Conservation (phyloP, 2,113 vertebrate species). For the Aphyosemion australe region DNA sequence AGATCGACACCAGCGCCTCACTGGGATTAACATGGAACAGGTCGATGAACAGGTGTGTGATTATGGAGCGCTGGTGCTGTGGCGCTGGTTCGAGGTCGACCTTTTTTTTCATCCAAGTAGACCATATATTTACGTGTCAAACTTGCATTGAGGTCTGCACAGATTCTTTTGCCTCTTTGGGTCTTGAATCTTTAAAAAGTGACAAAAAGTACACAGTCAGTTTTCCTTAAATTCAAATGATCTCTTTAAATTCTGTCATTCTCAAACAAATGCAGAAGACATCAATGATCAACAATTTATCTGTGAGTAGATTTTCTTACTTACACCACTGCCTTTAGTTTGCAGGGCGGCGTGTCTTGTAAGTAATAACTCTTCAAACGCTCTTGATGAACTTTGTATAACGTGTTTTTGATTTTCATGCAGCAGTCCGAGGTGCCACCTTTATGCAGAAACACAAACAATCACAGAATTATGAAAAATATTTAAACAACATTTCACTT, state of each 20-base stretch:
- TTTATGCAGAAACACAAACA: constrained; percentile 34
- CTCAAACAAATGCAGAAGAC: too few relatives aligned
- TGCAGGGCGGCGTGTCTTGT: constrained; percentile 41
- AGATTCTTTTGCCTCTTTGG: constrained; percentile 32
- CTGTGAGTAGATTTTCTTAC: constrained; percentile 15
- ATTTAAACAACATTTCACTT: not conserved
- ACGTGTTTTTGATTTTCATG: not conserved
- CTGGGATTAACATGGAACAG: too few relatives aligned
- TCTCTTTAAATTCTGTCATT: too few relatives aligned
- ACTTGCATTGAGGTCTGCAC: not conserved
- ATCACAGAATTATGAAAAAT: not conserved
- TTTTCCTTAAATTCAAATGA: too few relatives aligned
- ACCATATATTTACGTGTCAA: constrained; percentile 63
- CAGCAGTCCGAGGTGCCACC: constrained; percentile 58
- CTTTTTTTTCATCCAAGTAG: constrained; percentile 49
- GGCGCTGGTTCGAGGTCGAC: too few relatives aligned
- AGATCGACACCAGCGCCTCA: too few relatives aligned
- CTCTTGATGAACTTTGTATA: not conserved
- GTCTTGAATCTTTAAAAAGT: constrained; percentile 66
- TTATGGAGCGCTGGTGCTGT: too few relatives aligned
- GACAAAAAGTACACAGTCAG: constrained; percentile 9
- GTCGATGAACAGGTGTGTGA: too few relatives aligned
- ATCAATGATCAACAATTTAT: not conserved
- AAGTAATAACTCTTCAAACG: constrained; percentile 35
- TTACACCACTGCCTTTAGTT: constrained; percentile 65